Evolutionary conservation across 2,797 vertebrate species (phyloP), one percentile per base, ranked within the genome.

Genomic region (Lerista edwardsae): DNA sequence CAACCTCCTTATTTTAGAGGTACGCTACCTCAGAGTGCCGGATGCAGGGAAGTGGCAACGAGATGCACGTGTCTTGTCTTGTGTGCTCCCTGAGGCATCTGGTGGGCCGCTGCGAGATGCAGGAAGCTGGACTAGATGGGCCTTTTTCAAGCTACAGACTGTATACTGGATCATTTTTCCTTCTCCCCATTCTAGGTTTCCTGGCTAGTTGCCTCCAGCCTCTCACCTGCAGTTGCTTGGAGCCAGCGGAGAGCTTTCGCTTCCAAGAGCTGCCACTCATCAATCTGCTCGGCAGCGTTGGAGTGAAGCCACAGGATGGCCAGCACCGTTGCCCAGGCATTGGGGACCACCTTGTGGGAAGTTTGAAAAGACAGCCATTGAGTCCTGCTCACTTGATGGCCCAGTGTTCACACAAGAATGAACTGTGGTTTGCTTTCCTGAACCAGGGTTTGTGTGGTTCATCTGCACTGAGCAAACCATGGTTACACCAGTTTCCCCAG

Each of bases 241-340:
- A 97, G 90, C 97, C 97, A 97, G 21, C 93, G 86, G 27, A 90
- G 86, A 2, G 97, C 96, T 87, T 98, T 97, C 71, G 92, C 85
- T 80, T 96, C 95, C 91, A 98, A 91, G 75, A 97, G 94, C 67
- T 97, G 94, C 97, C 97, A 98, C 89, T 98, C 97, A 1, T 93
- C 93, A 75, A 92, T 92, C 67, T 85, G 75, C 4, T 96, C 93
- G 23, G 76, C 84, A 62, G 93, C 92, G 23, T 86, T 93, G 8
- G 85, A 88, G 73, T 97, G 93, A 31, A 97, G 95, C 97, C 97
- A 98, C 68, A 97, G 86, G 87, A 98, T 92, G 21, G 96, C 96
- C 89, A 97, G 90, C 31, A 97, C 59, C 1, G 97, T 97, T 80
- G 95, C 97, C 97, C 97, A 97, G 75, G 96, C 27, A 8, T 59